A percentile compares a stretch with the other conserved stretches of the same genome.
phyloP scores from a whole-genome alignment of 2,888 invertebrate genomes.

The Heteropelma amictum region DNA sequence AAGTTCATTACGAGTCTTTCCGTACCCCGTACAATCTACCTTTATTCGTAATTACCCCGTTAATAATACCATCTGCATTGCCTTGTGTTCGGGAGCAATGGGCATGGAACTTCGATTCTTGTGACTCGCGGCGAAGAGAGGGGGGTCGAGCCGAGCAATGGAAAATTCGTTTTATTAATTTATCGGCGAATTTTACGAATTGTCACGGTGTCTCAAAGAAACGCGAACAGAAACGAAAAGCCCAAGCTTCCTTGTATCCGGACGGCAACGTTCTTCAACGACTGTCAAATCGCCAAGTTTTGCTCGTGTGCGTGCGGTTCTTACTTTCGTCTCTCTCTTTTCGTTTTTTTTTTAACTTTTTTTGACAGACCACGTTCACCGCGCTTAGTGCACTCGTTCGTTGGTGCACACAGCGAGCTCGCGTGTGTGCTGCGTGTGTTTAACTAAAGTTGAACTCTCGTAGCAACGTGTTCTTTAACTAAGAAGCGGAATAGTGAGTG shows the following conservation, averaged over 20 bases:
- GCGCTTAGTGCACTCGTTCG: conserved; percentile 46
- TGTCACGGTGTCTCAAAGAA: conserved; percentile 9
- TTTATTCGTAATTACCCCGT: conserved; percentile 59
- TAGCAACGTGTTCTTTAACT: background rate
- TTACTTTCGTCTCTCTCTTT: conserved; percentile 49
- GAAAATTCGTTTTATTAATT: conserved; percentile 6
- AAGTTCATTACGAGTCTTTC: background rate
- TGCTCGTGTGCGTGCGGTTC: conserved; percentile 41
- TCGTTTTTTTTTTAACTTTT: conserved; percentile 54
- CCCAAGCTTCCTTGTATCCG: too few relatives aligned
- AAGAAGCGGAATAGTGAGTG: background rate
- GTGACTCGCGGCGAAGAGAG: background rate
- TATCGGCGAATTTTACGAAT: conserved; percentile 17
- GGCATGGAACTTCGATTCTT: conserved; percentile 58
- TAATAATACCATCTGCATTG: conserved; percentile 71
- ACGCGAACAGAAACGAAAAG: background rate
- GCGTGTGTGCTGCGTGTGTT: background rate
- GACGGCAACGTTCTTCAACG: background rate
- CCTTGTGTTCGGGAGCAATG: conserved; percentile 57
- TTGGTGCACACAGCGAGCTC: conserved; percentile 13
- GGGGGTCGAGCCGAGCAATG: background rate
- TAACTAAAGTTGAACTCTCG: too few relatives aligned
- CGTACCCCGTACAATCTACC: background rate
- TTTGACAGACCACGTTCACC: conserved; percentile 65
- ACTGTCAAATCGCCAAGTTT: conserved; percentile 29